Evolutionary conservation across 2,888 invertebrate species (phyloP), one percentile per base, ranked within the genome.

Genomic region (Drosophila buzzatii): DNA sequence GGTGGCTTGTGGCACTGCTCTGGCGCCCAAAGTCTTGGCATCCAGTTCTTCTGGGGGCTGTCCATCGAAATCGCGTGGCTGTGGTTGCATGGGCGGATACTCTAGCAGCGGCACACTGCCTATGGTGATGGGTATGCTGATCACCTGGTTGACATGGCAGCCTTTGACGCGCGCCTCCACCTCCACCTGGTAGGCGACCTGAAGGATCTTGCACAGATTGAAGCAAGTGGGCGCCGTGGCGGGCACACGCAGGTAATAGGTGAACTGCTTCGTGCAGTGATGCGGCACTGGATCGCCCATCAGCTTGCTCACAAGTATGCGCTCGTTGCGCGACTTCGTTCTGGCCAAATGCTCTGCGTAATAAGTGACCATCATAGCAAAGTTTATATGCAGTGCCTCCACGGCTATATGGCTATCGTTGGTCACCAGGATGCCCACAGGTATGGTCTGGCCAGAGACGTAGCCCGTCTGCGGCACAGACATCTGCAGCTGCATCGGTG

Each of bases 341-440:
- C 64, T 63, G 1, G 61, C 56, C 0, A 82, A 60, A 0, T 72
- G 64, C 5, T 76, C 63, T 10, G 89, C 87, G 39, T 81, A 79
- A 16, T 85, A 81, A n/a, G 73, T 82, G 1, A 90, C 79, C 7
- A 84, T 12, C 92, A 92, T 92, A 2, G 79, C 77, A n/a, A 92
- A 55, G 6, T 76, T 81, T 2, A 91, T 53, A 64, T 83, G 74
- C 0, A 92, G 61, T 65, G 81, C 70, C 52, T 83, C 81, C 23
- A 95, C 93, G 12, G 89, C 89, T 18, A 94, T 92, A 57, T 94
- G 94, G n/a, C 95, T 95, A 33, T 94, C 93, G 91, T 96, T 96
- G 76, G 94, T 94, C 1, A 95, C 92, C 76, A 94, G 93, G 1
- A 95, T 63, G 6, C 61, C 73, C 1, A 92, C 57, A 0, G 89